Base-by-base conservation (phyloP, 2,113 vertebrate genomes). In the Falcunculus frontatus region DNA sequence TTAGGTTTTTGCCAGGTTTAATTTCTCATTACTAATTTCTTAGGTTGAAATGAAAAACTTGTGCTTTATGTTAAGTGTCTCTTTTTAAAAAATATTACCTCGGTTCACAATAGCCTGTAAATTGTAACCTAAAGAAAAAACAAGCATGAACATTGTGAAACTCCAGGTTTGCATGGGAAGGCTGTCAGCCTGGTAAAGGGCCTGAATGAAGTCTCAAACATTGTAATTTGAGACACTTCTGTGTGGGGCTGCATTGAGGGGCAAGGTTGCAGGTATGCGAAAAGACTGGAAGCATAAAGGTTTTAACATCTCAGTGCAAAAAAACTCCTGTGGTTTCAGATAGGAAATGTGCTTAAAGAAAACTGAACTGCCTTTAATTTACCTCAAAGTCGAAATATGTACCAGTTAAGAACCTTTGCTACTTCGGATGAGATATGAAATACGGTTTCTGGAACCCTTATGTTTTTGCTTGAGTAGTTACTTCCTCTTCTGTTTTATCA, bases 261-360 rank as follows among this genome's bases (percentile, higher is more conserved):
- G 37, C 55, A 46, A 47, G 19, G 19, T 35, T 83, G 18, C 9
- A 75, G 47, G 33, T 90, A 87, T 89, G 85, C 59, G 55, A 91
- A 90, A 96, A 95, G 75, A 64, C 78, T 32, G 75, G 41, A 84
- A 55, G 65, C 60, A 39, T 79, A 64, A 93, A 68, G 85, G 59
- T 96, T 93, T 90, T 79, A 92, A 78, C 47, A 87, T 91, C 83
- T 97, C 14, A n/a, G 13, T 90, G 88, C 65, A 84, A 63, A 96
- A 68, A 86, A 16, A 27, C 90, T 84, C 59, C 76, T 59, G 63
- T 26, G 63, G 82, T 89, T 84, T 96, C 87, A 23, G 84, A 95
- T 86, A 53, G 93, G 77, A 96, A 97, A 82, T 81, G 50, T 95
- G 86, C 82, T 93, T 94, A 63, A 93, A 93, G 84, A 95, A 94